Evolutionary conservation across 2,797 vertebrate species (phyloP).

Genomic region (Pangasius krempfi): DNA sequence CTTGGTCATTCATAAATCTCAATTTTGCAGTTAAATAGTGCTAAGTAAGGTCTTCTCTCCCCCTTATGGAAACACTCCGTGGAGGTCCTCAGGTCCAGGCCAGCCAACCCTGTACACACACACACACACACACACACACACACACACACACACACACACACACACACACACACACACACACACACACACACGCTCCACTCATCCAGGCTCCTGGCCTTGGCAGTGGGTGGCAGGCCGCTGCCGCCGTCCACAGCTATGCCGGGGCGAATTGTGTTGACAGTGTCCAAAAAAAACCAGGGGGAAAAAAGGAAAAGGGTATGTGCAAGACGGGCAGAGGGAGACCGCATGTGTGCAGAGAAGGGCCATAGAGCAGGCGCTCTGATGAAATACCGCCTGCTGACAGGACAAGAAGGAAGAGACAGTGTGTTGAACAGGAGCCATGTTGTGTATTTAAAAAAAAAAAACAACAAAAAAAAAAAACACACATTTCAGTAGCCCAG

Average conservation of each 20-base stretch:
- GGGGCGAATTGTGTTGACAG: slow-evolving; percentile 48
- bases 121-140: slow-evolving; percentile 26
- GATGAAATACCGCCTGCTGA: slow-evolving; percentile 59
- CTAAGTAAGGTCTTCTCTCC: slow-evolving; percentile 54
- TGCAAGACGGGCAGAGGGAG: slow-evolving; percentile 41
- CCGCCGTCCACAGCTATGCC: slow-evolving; percentile 49
- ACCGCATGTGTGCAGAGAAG: slow-evolving; percentile 34
- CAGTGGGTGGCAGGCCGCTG: slow-evolving; percentile 57
- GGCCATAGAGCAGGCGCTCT: slow-evolving; percentile 29
- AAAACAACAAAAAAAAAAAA: background rate
- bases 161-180: slow-evolving; percentile 23
- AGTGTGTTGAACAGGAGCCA: slow-evolving; percentile 48
- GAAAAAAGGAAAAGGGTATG: slow-evolving; percentile 33
- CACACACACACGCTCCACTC: slow-evolving; percentile 16
- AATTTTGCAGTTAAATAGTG: slow-evolving; percentile 55
- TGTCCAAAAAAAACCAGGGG: slow-evolving; percentile 54
- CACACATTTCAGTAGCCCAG: slow-evolving; percentile 47
- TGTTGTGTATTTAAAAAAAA: background rate
- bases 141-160: slow-evolving; percentile 17
- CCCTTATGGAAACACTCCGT: slow-evolving; percentile 57
- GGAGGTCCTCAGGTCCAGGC: slow-evolving; percentile 53
- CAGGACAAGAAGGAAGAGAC: slow-evolving; percentile 54
- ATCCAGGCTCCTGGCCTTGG: slow-evolving; percentile 50
- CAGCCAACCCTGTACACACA: slow-evolving; percentile 32
- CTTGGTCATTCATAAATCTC: slow-evolving; percentile 62